Evolutionary conservation across 2,888 invertebrate species (phyloP).

Genomic region (Ariolimax columbianus): DNA sequence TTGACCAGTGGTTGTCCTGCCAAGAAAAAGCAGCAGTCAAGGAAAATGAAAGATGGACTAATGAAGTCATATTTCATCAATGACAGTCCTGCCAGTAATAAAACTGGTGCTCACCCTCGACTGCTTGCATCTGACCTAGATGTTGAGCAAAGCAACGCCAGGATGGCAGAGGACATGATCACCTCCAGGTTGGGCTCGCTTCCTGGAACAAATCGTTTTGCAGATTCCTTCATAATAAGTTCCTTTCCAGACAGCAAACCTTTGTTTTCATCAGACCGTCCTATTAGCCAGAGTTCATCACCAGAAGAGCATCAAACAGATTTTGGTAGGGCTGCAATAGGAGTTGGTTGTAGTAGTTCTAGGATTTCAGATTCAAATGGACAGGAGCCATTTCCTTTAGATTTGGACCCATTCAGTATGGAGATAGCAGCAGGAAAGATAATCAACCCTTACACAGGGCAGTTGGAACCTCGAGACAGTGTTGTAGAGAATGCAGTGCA

Average conservation of each 20-base stretch:
- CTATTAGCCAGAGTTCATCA: conserved; percentile 31
- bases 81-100: not conserved
- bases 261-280: conserved; percentile 45
- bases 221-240: conserved; percentile 38
- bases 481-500: conserved; percentile 68
- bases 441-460: conserved; percentile 74
- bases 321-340: conserved; percentile 45
- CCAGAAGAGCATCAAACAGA: conserved; percentile 12
- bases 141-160: not conserved
- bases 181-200: conserved; percentile 1
- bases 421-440: conserved; percentile 70
- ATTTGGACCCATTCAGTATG: conserved; percentile 51
- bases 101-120: not conserved
- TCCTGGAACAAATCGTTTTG: conserved; percentile 22
- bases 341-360: conserved; percentile 39
- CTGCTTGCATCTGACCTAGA: not conserved
- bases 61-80: conserved; percentile 6
- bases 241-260: conserved; percentile 41
- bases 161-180: conserved; percentile 9
- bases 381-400: conserved; percentile 26
- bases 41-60: conserved; percentile 56
- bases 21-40: conserved; percentile 64
- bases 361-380: conserved; percentile 39
- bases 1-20: conserved; percentile 57
- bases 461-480: conserved; percentile 71